phyloP scores from a whole-genome alignment of 2,797 vertebrate genomes.

The Darevskia mixta region DNA sequence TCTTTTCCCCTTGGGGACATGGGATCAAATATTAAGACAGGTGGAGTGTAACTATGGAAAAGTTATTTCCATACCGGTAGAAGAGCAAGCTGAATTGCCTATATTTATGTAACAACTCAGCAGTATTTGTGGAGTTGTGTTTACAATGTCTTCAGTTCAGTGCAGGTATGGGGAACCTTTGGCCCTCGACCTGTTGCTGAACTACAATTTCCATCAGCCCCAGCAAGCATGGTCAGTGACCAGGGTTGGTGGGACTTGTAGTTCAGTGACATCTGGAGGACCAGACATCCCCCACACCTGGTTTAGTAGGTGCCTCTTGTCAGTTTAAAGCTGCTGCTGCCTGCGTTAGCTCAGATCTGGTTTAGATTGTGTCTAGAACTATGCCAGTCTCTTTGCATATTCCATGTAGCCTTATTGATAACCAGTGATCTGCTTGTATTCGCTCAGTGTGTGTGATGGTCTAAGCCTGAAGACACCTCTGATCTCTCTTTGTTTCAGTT shows the following conservation, averaged over 20 bases:
- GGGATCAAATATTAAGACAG: neutral
- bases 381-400: neutral
- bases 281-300: no score
- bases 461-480: neutral
- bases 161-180: no score
- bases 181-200: no score
- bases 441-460: neutral
- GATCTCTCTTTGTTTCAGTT: conserved; percentile 80
- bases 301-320: neutral
- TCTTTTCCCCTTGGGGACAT: neutral
- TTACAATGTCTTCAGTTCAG: neutral
- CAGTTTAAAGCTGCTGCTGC: neutral
- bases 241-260: no score
- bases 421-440: neutral
- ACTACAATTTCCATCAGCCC: no score
- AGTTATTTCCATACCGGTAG: neutral
- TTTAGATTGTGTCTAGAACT: neutral
- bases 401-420: neutral
- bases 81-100: neutral
- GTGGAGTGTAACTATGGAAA: neutral
- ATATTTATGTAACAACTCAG: neutral
- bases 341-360: neutral
- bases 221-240: no score
- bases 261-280: no score
- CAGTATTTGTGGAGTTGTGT: neutral